Percentiles rank a stretch among this genome's conserved stretches.
These are phyloP conservation scores for Neoitamus cyanurus DNA, from an alignment of 2,888 invertebrate genomes.

Conservation along the genomic window DNA sequence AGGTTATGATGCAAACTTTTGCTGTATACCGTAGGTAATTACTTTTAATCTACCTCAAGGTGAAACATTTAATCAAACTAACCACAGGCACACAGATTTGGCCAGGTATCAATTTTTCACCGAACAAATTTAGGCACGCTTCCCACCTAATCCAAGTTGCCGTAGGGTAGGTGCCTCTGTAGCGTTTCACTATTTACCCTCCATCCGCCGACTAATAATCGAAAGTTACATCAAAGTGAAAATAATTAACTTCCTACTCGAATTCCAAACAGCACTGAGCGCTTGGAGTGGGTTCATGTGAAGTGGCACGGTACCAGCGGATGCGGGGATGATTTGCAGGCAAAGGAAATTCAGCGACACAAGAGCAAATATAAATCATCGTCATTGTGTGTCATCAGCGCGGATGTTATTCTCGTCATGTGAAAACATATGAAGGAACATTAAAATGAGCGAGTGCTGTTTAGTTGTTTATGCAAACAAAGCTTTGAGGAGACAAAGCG, in stretches of 20 bases:
- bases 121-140: no score
- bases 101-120: no score
- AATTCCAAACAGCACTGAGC: not conserved
- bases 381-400: slow-evolving; percentile 36
- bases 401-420: slow-evolving; percentile 34
- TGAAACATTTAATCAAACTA: no score
- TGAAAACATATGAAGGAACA: slow-evolving; percentile 41
- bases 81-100: no score
- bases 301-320: slow-evolving; percentile 2
- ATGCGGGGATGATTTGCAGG: slow-evolving; percentile 18
- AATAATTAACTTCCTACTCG: slow-evolving; percentile 43
- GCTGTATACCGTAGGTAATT: no score
- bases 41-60: no score
- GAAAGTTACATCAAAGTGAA: slow-evolving; percentile 44
- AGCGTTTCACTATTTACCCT: slow-evolving; percentile 15
- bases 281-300: not conserved
- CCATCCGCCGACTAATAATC: slow-evolving; percentile 24
- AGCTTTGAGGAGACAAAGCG: slow-evolving; percentile 46
- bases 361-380: slow-evolving; percentile 47
- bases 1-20: no score
- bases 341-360: slow-evolving; percentile 41
- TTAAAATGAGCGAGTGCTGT: slow-evolving; percentile 33
- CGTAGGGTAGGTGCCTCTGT: not conserved
- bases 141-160: not conserved
- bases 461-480: slow-evolving; percentile 43